Evolutionary conservation across 2,797 vertebrate species (phyloP).

Genomic region (Capromys pilorides): DNA sequence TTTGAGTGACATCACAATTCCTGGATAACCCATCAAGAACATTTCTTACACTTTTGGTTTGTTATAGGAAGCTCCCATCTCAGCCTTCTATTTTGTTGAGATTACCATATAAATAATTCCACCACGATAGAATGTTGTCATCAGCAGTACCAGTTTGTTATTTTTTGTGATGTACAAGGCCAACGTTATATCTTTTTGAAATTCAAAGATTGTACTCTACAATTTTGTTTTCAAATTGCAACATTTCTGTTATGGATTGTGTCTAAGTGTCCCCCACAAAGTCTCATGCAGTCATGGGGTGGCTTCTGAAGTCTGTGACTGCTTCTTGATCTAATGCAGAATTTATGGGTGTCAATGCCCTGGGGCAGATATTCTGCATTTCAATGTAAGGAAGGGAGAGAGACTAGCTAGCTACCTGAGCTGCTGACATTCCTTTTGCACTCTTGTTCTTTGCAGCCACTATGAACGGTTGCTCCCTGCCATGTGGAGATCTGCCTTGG

Average conservation of each 20-base stretch:
- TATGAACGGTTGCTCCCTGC: no score
- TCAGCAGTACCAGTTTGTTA: background rate
- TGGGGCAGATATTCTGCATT: no score
- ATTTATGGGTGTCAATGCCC: no score
- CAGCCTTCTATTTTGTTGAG: background rate
- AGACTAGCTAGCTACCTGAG: no score
- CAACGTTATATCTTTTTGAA: background rate
- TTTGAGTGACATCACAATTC: background rate
- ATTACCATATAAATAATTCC: background rate
- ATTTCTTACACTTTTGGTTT: background rate
- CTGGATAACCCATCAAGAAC: background rate
- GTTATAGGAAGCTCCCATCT: background rate
- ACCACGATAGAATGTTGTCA: background rate
- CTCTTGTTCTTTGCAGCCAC: no score
- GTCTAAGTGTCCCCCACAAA: no score
- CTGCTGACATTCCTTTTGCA: no score
- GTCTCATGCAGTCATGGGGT: no score
- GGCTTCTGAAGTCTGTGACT: no score
- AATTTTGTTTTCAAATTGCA: background rate
- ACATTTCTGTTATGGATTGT: background rate
- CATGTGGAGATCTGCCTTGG: no score
- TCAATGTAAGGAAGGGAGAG: no score
- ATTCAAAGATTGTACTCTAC: background rate
- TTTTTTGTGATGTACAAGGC: background rate
- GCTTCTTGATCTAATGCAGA: no score